Conservation (phyloP, 2,113 vertebrate genomes). For the Syngnathus typhle region DNA sequence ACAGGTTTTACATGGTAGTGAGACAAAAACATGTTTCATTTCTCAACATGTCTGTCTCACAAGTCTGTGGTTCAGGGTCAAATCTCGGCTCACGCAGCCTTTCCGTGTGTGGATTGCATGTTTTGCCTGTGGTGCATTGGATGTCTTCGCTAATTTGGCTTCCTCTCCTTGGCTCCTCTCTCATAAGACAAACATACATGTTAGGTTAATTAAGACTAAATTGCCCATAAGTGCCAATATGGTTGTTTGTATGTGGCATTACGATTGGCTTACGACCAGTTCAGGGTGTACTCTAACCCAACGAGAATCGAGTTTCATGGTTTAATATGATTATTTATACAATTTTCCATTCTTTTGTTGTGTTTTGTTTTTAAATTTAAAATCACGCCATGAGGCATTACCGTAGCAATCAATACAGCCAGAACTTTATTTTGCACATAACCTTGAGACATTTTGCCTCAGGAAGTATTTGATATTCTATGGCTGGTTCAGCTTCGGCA, state of each 20-base stretch:
- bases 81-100: not conserved
- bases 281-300: not conserved
- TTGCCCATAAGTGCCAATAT: not conserved
- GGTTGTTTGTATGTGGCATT: not conserved
- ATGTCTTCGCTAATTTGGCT: not conserved
- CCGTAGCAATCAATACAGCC: too few relatives aligned
- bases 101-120: not conserved
- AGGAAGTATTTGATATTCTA: not conserved
- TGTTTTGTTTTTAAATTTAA: not conserved
- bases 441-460: not conserved
- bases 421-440: not conserved
- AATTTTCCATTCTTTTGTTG: not conserved
- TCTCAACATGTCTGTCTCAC: not conserved
- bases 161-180: not conserved
- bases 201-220: not conserved
- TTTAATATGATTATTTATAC: not conserved
- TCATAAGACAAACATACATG: not conserved
- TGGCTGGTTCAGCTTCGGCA: constrained; percentile 6
- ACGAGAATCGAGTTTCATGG: not conserved
- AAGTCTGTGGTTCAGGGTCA: not conserved
- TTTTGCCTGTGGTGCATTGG: not conserved
- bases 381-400: not conserved
- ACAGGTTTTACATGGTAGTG: not conserved
- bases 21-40: not conserved
- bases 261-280: not conserved